Evolutionary conservation across 2,888 invertebrate species (phyloP), one percentile per base, ranked within the genome.

Genomic region (Aelia acuminata): DNA sequence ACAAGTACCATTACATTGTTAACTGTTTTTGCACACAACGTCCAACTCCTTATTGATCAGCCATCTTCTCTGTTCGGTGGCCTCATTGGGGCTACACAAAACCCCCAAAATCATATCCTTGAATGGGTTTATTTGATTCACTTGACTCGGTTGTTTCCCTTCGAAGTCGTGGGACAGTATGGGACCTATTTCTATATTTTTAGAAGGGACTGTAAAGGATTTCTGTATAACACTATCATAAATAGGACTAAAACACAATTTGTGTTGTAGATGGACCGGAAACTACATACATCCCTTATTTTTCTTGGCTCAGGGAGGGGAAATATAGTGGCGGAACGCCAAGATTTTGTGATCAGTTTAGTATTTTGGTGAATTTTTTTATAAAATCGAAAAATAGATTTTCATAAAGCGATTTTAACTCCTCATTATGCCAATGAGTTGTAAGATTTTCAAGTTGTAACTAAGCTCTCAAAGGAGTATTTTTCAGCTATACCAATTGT

Each of bases 251-350:
- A 70, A 70, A 70, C 31, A 70, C 63, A 70, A 31, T 70, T 70
- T 70, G 63, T 70, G 63, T 70, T 8, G 63, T 70, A 70, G 35
- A 70, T 70, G 63, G 63, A 70, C 63, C 63, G 63, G 63, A 70
- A 70, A 70, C 63, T 63, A 63, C 63, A 63, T 70, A 70, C 63
- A 70, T 70, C 63, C 63, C 35, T 35, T 70, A 70, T 70, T 70
- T 35, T 70, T 70, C 63, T 70, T 70, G 63, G 63, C 63, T 20
- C 63, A 35, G 31, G 31, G 63, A 35, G 35, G 63, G 18, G 18
- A 35, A 18, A 31, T 70, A 35, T 70, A 35, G 1, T 70, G 63
- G 63, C 63, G 7, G 5, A 7, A 20, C 7, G 63, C 63, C 63
- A 70, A 70, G 63, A 31, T 35, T 70, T 70, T 70, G 31, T 35